phyloP scores from a whole-genome alignment of 2,113 vertebrate genomes.

The Baryphthengus martii region DNA sequence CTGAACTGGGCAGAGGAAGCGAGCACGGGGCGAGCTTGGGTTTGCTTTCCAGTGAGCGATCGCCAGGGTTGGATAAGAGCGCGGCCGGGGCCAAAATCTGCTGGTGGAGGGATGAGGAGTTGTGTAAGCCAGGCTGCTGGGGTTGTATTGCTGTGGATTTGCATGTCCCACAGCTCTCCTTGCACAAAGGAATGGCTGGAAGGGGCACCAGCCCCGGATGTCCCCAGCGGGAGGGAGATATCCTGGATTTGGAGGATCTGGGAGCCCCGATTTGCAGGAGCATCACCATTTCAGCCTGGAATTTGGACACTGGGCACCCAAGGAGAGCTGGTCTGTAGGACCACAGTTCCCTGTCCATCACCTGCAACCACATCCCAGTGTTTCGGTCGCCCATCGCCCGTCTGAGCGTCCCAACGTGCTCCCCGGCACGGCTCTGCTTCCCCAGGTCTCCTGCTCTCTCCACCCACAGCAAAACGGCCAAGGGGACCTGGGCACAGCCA shows the following conservation, averaged over 20 bases:
- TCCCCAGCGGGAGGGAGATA: accelerated
- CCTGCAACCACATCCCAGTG: accelerated
- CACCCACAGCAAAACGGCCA: accelerated
- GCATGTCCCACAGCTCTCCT: accelerated
- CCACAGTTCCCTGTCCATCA: accelerated
- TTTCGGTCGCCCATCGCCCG: neutral
- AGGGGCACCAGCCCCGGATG: neutral
- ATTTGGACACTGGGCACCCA: neutral
- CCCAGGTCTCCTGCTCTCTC: too few relatives aligned
- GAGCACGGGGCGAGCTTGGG: accelerated
- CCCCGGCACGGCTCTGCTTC: neutral
- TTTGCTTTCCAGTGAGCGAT: neutral
- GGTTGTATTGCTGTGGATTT: neutral
- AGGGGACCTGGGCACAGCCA: neutral
- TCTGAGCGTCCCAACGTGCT: neutral
- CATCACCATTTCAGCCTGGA: neutral
- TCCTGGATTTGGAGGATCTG: accelerated
- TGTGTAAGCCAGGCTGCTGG: neutral
- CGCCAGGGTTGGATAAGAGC: neutral
- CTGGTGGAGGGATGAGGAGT: accelerated
- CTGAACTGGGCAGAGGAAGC: neutral
- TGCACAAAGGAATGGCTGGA: neutral
- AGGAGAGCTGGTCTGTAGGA: neutral
- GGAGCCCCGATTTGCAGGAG: neutral
- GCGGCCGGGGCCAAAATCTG: neutral